Evolutionary conservation across 2,797 vertebrate species (phyloP).

Genomic region (Pseudochromis fuscus): DNA sequence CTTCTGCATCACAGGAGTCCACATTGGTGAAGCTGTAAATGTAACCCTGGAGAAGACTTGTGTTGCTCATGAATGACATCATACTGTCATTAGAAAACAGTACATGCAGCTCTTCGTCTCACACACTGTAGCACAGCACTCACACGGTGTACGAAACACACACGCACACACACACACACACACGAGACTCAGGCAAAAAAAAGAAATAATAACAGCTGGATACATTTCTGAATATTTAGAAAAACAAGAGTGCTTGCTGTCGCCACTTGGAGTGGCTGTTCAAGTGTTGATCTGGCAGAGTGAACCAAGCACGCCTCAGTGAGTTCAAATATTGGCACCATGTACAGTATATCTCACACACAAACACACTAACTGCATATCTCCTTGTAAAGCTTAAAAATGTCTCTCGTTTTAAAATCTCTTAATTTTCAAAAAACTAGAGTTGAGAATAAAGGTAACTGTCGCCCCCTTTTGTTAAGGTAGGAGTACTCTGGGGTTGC

Average conservation of each 20-base stretch:
- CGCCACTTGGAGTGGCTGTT: slow-evolving; percentile 48
- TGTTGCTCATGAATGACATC: slow-evolving; percentile 53
- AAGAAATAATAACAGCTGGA: slow-evolving; percentile 68
- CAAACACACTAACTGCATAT: slow-evolving; percentile 75
- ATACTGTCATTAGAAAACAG: slow-evolving; percentile 49
- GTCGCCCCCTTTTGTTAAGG: slow-evolving; percentile 52
- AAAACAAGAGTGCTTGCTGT: slow-evolving; percentile 57
- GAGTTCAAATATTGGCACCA: slow-evolving; percentile 68
- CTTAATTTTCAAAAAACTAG: slow-evolving; percentile 74
- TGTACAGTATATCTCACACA: slow-evolving; percentile 63
- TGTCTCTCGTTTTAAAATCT: slow-evolving; percentile 70
- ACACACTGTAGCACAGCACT: slow-evolving; percentile 57
- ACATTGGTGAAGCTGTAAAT: slow-evolving; percentile 14
- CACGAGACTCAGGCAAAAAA: slow-evolving; percentile 62
- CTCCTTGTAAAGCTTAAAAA: slow-evolving; percentile 79
- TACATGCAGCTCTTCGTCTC: slow-evolving; percentile 71
- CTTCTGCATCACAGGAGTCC: slow-evolving; percentile 3
- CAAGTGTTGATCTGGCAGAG: slow-evolving; percentile 60
- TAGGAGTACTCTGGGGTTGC: slow-evolving; percentile 67
- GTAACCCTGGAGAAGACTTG: slow-evolving; percentile 18
- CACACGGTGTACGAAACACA: slow-evolving; percentile 67
- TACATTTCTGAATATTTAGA: slow-evolving; percentile 64
- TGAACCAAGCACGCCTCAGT: slow-evolving; percentile 52
- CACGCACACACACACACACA: too few species aligned
- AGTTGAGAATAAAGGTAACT: slow-evolving; percentile 63